phyloP scores from a whole-genome alignment of 2,888 invertebrate species.

The Acanthosepion esculentum region DNA sequence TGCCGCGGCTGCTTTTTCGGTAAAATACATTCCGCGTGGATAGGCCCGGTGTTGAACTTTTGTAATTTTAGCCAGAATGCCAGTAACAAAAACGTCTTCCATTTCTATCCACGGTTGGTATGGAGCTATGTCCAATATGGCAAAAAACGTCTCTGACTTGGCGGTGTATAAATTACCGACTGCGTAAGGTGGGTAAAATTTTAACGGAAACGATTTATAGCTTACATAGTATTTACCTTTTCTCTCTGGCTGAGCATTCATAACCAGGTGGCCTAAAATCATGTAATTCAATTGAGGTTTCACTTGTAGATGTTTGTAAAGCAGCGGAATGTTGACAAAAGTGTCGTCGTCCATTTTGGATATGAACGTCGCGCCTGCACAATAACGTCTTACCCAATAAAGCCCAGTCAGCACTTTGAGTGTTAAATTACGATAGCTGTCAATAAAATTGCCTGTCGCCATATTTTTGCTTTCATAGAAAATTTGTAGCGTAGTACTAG shows the following conservation, averaged over 20 bases:
- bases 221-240: slow-evolving; percentile 69
- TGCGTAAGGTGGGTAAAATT: slow-evolving; percentile 72
- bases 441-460: neutral
- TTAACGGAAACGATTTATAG: slow-evolving; percentile 65
- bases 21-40: neutral
- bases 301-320: neutral
- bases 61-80: neutral
- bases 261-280: neutral
- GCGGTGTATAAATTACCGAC: slow-evolving; percentile 70
- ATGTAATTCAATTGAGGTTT: neutral
- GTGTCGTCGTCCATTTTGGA: slow-evolving; percentile 37
- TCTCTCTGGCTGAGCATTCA: neutral
- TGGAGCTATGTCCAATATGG: neutral
- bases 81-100: slow-evolving; percentile 42
- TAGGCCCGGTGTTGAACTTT: neutral
- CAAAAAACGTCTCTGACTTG: slow-evolving; percentile 76
- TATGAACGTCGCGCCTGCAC: neutral
- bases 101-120: neutral
- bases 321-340: neutral
- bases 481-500: no score
- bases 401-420: neutral
- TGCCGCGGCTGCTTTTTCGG: neutral
- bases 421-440: slow-evolving; percentile 17
- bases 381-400: neutral
- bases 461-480: neutral